These are phyloP conservation scores for Trimorus sp. DNA, from an alignment of 2,888 invertebrate genomes.

Conservation along the genomic window DNA sequence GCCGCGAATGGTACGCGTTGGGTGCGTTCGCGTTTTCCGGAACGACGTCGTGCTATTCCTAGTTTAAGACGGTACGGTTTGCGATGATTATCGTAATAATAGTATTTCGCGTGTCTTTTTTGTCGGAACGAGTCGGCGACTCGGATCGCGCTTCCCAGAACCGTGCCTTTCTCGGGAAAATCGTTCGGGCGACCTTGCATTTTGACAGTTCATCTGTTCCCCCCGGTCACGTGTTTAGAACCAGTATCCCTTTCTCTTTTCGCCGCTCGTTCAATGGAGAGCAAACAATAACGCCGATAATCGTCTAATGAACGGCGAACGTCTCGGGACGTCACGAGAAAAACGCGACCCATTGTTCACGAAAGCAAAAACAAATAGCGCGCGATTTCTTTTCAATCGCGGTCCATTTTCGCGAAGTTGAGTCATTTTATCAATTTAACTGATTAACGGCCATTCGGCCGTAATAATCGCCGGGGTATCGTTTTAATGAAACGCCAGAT, in stretches of 20 bases:
- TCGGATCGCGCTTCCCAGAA: too few species aligned
- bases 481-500: slow-evolving; percentile 33
- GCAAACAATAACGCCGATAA: slow-evolving; percentile 4
- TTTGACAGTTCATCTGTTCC: too few species aligned
- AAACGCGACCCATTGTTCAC: neutral
- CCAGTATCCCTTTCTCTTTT: too few species aligned
- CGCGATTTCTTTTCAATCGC: neutral
- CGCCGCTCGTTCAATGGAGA: too few species aligned
- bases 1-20: slow-evolving; percentile 16
- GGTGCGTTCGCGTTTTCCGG: slow-evolving; percentile 21
- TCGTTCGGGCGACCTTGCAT: too few species aligned
- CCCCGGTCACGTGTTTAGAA: too few species aligned
- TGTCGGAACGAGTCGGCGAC: neutral
- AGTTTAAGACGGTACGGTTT: slow-evolving; percentile 23
- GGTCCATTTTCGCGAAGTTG: slow-evolving; percentile 10
- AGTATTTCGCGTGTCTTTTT: slow-evolving; percentile 4
- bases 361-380: neutral
- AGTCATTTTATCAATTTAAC: slow-evolving; percentile 25
- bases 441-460: slow-evolving; percentile 20
- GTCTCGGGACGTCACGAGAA: neutral
- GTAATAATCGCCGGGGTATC: slow-evolving; percentile 2
- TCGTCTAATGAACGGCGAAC: too few species aligned
- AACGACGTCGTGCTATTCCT: slow-evolving; percentile 32
- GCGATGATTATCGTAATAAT: slow-evolving; percentile 29
- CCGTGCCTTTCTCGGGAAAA: too few species aligned